Percentiles rank a stretch among this genome's conserved stretches.
phyloP scores from a whole-genome alignment of 1,140 invertebrate genomes.

The Philotrypesis tridentata region DNA sequence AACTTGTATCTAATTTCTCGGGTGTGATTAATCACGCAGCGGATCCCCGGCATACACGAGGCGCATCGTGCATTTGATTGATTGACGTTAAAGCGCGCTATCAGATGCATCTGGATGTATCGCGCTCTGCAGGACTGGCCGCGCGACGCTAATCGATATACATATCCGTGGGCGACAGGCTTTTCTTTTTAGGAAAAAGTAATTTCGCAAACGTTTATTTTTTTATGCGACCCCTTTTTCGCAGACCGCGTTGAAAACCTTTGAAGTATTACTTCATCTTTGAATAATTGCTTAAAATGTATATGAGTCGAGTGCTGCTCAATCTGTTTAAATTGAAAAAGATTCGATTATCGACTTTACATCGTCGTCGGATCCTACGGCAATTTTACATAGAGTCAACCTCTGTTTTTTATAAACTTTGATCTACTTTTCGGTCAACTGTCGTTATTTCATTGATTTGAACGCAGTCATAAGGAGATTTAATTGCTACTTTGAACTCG shows the following conservation, averaged over 20 bases:
- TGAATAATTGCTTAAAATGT: not conserved
- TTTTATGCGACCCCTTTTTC: not conserved
- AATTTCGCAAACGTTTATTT: not conserved
- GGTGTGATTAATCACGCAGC: conserved; percentile 11
- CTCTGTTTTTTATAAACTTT: not conserved
- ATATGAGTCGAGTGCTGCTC: not conserved
- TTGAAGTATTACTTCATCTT: not conserved
- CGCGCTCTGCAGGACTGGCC: too few relatives aligned
- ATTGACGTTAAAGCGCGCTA: conserved; percentile 29
- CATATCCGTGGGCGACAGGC: too few relatives aligned
- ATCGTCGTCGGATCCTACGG: too few relatives aligned
- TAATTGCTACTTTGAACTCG: too few relatives aligned
- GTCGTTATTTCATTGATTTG: too few relatives aligned
- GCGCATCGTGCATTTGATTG: conserved; percentile 21
- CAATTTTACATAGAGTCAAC: not conserved
- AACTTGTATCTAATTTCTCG: conserved; percentile 11
- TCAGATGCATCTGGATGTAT: conserved; percentile 21
- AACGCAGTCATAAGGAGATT: too few relatives aligned
- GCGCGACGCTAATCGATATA: not conserved
- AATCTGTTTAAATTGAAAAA: not conserved
- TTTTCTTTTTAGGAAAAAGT: not conserved
- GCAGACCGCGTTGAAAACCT: not conserved
- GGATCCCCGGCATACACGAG: not conserved
- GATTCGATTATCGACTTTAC: not conserved
- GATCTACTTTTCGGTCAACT: not conserved